phyloP scores from a whole-genome alignment of 2,888 invertebrate species.

The Dugesia japonica region DNA sequence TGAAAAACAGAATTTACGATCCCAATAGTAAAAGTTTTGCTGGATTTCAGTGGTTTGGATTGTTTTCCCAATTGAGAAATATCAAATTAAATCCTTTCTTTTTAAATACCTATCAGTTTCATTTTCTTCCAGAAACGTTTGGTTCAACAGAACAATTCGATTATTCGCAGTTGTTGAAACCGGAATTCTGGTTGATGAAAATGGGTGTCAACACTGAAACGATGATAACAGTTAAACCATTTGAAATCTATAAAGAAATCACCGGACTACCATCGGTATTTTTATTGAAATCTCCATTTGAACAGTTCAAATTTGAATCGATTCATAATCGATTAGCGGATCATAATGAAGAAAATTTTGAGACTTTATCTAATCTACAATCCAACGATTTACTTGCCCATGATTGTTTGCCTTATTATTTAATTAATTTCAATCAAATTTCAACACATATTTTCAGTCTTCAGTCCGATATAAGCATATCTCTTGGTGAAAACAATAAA shows the following conservation, averaged over 20 bases:
- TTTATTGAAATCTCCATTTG: neutral
- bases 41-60: neutral
- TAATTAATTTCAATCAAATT: neutral
- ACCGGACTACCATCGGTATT: neutral
- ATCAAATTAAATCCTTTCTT: neutral
- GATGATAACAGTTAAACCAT: neutral
- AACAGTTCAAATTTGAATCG: constrained; percentile 5
- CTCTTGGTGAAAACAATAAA: neutral
- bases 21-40: constrained; percentile 17
- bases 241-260: neutral
- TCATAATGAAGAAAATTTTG: neutral
- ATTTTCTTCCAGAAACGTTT: neutral
- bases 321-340: neutral
- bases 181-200: neutral
- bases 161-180: neutral
- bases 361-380: neutral
- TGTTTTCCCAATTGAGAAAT: neutral
- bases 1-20: constrained; percentile 23
- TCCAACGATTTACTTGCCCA: neutral
- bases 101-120: neutral
- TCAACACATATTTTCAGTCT: neutral
- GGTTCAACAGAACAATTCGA: neutral
- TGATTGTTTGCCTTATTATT: constrained; percentile 9
- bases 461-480: neutral
- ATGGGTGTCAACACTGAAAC: neutral